Percentiles rank a stretch among this genome's conserved stretches.
phyloP scores from a whole-genome alignment of 2,797 vertebrate genomes.

The Tympanoctomys barrerae region DNA sequence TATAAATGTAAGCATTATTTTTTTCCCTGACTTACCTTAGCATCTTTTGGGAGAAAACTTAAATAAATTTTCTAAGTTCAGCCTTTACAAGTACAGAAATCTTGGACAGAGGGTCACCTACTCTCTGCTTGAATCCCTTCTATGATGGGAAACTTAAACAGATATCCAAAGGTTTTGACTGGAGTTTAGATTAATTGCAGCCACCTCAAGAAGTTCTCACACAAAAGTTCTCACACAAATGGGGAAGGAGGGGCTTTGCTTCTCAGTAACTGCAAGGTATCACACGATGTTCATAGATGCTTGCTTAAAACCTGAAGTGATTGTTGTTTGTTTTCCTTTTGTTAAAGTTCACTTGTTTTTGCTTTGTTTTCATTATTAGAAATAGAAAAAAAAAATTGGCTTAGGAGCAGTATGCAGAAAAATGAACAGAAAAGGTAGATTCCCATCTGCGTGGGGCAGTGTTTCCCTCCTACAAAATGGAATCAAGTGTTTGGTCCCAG shows the following conservation, averaged over 20 bases:
- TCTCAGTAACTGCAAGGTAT: neutral
- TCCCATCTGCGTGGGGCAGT: neutral
- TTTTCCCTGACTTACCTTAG: neutral
- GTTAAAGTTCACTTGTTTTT: conserved; percentile 17
- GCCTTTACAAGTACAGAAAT: neutral
- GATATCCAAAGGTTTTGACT: neutral
- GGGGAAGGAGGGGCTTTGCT: neutral
- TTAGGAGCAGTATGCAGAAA: neutral
- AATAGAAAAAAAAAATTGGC: conserved; percentile 22
- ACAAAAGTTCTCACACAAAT: neutral
- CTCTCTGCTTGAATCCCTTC: neutral
- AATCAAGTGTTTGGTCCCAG: neutral
- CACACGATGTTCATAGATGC: accelerated
- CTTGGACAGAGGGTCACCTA: neutral
- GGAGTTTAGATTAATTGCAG: neutral
- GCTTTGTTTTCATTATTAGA: conserved; percentile 2
- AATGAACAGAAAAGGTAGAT: neutral
- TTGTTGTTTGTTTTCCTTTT: neutral
- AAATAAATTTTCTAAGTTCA: neutral
- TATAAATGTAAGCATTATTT: neutral
- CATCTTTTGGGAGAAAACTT: neutral
- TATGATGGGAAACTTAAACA: neutral
- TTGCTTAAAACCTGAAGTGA: conserved; percentile 14
- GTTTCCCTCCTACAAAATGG: accelerated
- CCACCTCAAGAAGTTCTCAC: neutral